phyloP scores from a whole-genome alignment of 1,140 invertebrate genomes.

The Anastrepha ludens region DNA sequence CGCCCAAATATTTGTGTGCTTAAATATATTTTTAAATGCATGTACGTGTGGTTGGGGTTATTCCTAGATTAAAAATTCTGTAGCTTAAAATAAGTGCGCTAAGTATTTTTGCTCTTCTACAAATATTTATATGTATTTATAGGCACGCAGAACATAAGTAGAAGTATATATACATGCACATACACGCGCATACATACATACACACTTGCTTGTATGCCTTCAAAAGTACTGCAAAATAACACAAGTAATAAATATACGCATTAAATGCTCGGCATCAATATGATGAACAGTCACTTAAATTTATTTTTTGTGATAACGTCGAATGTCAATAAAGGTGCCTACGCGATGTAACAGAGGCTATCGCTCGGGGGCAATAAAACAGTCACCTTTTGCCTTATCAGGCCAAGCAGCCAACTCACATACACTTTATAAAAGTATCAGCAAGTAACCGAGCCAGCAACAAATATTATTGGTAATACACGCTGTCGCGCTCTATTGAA shows the following conservation, averaged over 20 bases:
- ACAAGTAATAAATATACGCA: not conserved
- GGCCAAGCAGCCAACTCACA: conserved; percentile 26
- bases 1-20: not conserved
- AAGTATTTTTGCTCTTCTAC: not conserved
- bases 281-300: conserved; percentile 23
- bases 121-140: conserved; percentile 16
- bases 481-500: conserved; percentile 18
- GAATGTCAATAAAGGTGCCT: conserved; percentile 51
- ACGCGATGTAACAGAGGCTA: conserved; percentile 44
- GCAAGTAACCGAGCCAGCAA: not conserved
- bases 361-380: conserved; percentile 43
- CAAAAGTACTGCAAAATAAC: conserved; percentile 7
- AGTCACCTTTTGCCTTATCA: conserved; percentile 50
- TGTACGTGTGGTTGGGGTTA: not conserved
- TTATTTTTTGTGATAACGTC: conserved; percentile 34
- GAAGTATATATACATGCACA: not conserved
- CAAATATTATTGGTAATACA: not conserved
- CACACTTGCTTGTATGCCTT: not conserved
- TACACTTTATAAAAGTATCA: not conserved
- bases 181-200: not conserved
- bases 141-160: not conserved
- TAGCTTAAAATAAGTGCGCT: not conserved
- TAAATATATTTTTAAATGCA: not conserved
- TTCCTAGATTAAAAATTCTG: not conserved
- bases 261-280: conserved; percentile 17